phyloP scores from a whole-genome alignment of 2,113 vertebrate genomes.

The Dromas ardeola region DNA sequence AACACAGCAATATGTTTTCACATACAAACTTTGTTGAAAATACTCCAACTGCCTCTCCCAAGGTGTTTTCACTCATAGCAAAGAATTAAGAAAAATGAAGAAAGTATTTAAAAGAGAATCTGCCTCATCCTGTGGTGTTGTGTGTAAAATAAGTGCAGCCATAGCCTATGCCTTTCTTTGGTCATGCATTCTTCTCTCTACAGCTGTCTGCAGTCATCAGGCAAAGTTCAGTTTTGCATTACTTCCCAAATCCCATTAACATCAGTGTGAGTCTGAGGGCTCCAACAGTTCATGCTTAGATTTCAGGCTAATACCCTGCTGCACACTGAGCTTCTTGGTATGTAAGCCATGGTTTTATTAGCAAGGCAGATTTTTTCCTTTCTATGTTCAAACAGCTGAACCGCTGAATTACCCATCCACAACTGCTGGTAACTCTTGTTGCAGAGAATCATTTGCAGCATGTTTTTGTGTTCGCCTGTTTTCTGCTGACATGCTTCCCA shows the following conservation, averaged over 20 bases:
- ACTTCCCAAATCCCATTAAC: not conserved
- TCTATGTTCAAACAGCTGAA: not conserved
- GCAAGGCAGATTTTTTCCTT: not conserved
- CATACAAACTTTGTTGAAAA: not conserved
- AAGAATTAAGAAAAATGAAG: not conserved
- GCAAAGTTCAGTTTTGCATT: not conserved
- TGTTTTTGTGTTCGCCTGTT: constrained; percentile 77
- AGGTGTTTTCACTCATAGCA: not conserved
- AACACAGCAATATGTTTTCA: not conserved
- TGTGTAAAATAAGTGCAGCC: not conserved
- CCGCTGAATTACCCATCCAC: constrained; percentile 74
- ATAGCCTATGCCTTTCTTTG: not conserved
- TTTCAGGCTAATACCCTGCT: not conserved
- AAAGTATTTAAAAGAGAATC: not conserved
- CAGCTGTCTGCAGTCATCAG: not conserved
- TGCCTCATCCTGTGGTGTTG: not conserved
- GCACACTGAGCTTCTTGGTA: not conserved
- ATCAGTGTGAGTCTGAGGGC: not conserved
- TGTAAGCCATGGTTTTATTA: not conserved
- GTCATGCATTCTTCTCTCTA: not conserved
- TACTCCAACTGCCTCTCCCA: not conserved
- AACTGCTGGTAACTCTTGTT: constrained; percentile 80
- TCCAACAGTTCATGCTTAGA: not conserved
- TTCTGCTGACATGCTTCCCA: constrained; percentile 82
- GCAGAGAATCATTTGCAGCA: constrained; percentile 80